These are phyloP conservation scores for Vanessa tameamea DNA, from an alignment of 1,140 invertebrate genomes.

Conservation along the genomic window DNA sequence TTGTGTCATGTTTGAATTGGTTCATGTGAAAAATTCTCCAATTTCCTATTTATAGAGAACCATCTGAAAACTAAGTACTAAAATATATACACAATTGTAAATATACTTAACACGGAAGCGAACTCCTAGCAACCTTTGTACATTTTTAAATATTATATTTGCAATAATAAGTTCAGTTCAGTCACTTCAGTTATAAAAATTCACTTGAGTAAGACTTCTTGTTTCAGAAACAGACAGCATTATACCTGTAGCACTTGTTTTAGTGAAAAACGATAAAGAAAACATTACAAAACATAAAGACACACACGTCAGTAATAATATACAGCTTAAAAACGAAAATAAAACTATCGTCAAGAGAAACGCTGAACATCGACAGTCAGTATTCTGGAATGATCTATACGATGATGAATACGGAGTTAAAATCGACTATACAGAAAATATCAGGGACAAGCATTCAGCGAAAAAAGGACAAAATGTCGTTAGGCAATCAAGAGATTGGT, in stretches of 20 bases:
- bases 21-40: too few relatives aligned
- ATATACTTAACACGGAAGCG: too few relatives aligned
- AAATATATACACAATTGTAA: too few relatives aligned
- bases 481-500: conserved; percentile 49
- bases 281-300: conserved; percentile 19
- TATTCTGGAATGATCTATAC: conserved; percentile 68
- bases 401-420: conserved; percentile 68
- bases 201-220: too few relatives aligned
- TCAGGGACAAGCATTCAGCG: conserved; percentile 46
- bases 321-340: conserved; percentile 13
- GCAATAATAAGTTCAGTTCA: too few relatives aligned
- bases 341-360: conserved; percentile 60
- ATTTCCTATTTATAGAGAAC: too few relatives aligned
- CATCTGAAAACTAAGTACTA: too few relatives aligned
- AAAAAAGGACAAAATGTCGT: conserved; percentile 47
- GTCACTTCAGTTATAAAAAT: too few relatives aligned
- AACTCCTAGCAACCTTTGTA: too few relatives aligned
- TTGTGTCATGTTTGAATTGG: too few relatives aligned
- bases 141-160: too few relatives aligned
- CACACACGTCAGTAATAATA: neutral
- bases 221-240: conserved; percentile 9
- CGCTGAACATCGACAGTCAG: conserved; percentile 40
- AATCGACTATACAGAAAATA: conserved; percentile 52
- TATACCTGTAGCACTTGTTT: conserved; percentile 19
- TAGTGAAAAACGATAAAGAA: conserved; percentile 6